Evolutionary conservation across 2,797 vertebrate species (phyloP).

Genomic region (Coendou prehensilis): DNA sequence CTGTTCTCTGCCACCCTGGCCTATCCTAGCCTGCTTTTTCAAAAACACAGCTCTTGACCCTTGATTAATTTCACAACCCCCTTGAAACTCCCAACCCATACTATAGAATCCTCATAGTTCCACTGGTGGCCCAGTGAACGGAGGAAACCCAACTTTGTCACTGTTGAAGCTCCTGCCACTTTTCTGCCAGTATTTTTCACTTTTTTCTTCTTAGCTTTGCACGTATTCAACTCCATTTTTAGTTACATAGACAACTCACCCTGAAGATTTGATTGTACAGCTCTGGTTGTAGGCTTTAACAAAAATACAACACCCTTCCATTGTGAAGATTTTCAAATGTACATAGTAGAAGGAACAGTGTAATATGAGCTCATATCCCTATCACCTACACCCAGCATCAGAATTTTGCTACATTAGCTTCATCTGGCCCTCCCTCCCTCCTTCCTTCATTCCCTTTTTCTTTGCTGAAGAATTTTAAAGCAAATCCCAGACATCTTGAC

Average conservation of each 20-base stretch:
- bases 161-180: accelerated
- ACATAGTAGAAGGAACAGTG: not conserved
- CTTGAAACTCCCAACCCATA: not conserved
- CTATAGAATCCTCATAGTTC: not conserved
- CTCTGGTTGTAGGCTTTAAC: not conserved
- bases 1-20: not conserved
- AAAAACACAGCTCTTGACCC: not conserved
- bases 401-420: not conserved
- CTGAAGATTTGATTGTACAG: not conserved
- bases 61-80: not conserved
- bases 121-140: not conserved
- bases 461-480: not conserved
- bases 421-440: not conserved
- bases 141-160: not conserved
- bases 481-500: not conserved
- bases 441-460: not conserved
- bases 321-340: not conserved
- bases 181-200: accelerated
- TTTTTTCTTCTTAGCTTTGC: not conserved
- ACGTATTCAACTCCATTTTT: not conserved
- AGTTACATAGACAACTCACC: not conserved
- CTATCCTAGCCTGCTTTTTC: not conserved
- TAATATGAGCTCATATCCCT: accelerated
- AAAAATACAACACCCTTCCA: not conserved
- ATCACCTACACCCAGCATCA: accelerated